Conservation (phyloP, 1,140 invertebrate species). For the Ridgeia piscesae region DNA sequence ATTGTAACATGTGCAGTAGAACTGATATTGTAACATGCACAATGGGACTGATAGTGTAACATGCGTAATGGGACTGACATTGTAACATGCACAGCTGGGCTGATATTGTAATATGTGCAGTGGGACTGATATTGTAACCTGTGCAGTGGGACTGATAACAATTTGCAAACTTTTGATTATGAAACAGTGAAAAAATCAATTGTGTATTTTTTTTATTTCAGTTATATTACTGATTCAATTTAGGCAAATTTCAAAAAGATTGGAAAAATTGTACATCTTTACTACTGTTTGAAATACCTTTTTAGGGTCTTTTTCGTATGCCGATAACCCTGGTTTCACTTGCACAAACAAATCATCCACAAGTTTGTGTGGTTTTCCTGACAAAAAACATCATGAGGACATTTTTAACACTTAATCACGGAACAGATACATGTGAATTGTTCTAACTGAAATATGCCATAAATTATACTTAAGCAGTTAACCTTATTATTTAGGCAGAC, state of each 20-base stretch:
- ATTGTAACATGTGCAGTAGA: too few relatives aligned
- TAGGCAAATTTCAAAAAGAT: neutral
- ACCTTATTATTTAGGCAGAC: neutral
- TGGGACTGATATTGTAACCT: too few relatives aligned
- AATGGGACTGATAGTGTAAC: too few relatives aligned
- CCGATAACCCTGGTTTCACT: slow-evolving; percentile 72
- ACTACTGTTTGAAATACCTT: slow-evolving; percentile 60
- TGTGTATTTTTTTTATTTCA: neutral
- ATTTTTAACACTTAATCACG: neutral
- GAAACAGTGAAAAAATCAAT: neutral
- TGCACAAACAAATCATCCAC: slow-evolving; percentile 81
- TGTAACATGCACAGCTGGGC: neutral
- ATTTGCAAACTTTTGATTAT: too few relatives aligned
- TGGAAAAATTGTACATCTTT: slow-evolving; percentile 18
- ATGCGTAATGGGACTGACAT: neutral
- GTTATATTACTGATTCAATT: neutral
- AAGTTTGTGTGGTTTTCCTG: slow-evolving; percentile 64
- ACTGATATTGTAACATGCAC: too few relatives aligned
- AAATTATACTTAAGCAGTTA: neutral
- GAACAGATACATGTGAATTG: neutral
- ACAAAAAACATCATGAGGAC: slow-evolving; percentile 15
- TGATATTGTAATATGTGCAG: too few relatives aligned
- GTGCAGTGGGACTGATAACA: too few relatives aligned
- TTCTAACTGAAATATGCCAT: neutral
- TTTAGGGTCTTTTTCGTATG: slow-evolving; percentile 76